These are phyloP conservation scores for Alauda arvensis DNA, from an alignment of 2,797 vertebrate genomes.

Conservation along the genomic window DNA sequence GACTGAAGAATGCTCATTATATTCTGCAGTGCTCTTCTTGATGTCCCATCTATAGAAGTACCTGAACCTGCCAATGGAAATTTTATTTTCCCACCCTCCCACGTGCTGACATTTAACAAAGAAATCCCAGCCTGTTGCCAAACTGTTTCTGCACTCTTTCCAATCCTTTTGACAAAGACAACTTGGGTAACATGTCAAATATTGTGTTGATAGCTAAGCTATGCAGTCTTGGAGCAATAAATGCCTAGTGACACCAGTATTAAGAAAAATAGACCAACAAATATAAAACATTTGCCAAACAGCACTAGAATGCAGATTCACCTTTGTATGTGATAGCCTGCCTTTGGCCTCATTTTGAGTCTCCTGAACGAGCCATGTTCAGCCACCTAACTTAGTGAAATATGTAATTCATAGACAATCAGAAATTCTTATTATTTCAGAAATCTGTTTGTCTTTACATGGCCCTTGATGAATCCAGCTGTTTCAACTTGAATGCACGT, in stretches of 20 bases:
- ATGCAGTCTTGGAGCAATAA: neutral
- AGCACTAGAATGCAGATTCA: neutral
- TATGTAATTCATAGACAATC: neutral
- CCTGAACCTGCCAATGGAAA: neutral
- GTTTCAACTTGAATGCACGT: neutral
- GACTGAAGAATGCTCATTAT: neutral
- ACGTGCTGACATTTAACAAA: rapidly evolving
- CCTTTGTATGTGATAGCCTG: neutral
- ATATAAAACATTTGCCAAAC: neutral
- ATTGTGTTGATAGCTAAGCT: neutral
- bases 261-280: neutral
- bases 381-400: neutral
- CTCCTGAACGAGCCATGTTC: neutral
- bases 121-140: neutral
- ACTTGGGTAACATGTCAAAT: neutral
- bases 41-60: neutral
- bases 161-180: neutral
- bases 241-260: neutral
- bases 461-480: neutral
- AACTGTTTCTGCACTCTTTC: neutral
- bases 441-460: neutral
- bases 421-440: neutral
- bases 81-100: neutral
- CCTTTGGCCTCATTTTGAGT: neutral
- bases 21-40: neutral